A percentile compares a stretch with the other conserved stretches of the same genome.
phyloP scores from a whole-genome alignment of 2,113 vertebrate genomes.

The Megaceryle maxima region DNA sequence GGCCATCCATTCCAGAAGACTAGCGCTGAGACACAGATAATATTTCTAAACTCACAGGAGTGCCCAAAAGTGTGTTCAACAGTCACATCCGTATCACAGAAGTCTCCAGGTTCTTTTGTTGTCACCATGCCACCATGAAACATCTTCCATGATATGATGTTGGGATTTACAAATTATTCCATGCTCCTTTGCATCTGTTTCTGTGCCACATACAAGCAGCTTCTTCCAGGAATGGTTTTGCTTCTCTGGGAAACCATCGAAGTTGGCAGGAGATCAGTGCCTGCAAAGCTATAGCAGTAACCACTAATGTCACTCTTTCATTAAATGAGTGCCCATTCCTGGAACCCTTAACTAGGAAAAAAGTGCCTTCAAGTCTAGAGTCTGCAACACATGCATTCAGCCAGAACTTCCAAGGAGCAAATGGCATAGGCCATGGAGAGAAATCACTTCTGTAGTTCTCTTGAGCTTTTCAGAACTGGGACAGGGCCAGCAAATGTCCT shows the following conservation, averaged over 20 bases:
- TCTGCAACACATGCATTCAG: background rate
- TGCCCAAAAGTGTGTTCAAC: background rate
- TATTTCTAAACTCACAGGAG: background rate
- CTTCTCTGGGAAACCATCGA: background rate
- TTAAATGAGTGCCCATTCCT: background rate
- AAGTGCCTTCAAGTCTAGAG: background rate
- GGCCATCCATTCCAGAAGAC: background rate
- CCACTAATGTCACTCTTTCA: accelerated
- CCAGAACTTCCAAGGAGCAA: background rate
- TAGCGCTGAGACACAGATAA: background rate
- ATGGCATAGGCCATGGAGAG: background rate
- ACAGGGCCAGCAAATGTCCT: background rate
- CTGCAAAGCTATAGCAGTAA: background rate
- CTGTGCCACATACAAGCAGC: background rate
- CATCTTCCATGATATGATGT: background rate
- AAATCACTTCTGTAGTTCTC: background rate
- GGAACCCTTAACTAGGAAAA: background rate
- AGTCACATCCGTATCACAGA: background rate
- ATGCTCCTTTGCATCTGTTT: background rate
- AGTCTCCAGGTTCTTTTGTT: background rate
- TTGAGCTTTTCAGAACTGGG: background rate
- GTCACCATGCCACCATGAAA: background rate
- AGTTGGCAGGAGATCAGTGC: background rate
- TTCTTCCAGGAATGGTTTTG: background rate
- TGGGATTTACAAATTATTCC: background rate